Conservation (phyloP, 1,140 invertebrate genomes). For the Heliconius himera region DNA sequence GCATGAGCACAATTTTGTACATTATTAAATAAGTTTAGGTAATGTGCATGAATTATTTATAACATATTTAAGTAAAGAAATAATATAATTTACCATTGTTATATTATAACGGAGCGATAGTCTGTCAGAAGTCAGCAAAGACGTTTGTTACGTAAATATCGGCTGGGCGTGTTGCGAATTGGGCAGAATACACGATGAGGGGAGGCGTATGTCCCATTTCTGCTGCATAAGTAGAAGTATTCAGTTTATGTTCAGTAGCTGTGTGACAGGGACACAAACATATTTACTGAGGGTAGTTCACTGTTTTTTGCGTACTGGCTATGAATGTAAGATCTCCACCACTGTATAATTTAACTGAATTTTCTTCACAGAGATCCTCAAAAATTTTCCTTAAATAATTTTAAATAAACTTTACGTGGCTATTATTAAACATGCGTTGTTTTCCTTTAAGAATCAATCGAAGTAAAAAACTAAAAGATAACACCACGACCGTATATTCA, state of each 20-base stretch:
- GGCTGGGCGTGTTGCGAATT: slow-evolving; percentile 77
- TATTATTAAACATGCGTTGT: background rate
- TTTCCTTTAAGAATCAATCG: background rate
- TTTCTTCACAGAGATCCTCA: background rate
- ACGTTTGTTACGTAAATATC: slow-evolving; percentile 78
- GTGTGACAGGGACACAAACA: slow-evolving; percentile 38
- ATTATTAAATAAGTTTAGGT: background rate
- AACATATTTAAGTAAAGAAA: slow-evolving; percentile 28
- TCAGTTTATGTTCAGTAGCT: slow-evolving; percentile 52
- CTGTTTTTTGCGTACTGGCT: slow-evolving; percentile 29
- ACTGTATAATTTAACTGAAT: background rate
- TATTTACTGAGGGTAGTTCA: slow-evolving; percentile 36
- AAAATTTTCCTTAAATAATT: too few species aligned
- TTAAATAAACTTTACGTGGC: background rate
- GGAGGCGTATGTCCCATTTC: slow-evolving; percentile 66
- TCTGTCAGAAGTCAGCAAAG: slow-evolving; percentile 70
- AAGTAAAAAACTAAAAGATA: slow-evolving; percentile 29
- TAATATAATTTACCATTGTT: slow-evolving; percentile 23
- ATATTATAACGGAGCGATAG: slow-evolving; percentile 21
- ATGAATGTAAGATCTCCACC: slow-evolving; percentile 9
- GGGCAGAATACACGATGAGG: slow-evolving; percentile 78
- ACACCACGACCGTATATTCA: slow-evolving; percentile 73
- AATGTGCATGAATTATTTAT: slow-evolving; percentile 6
- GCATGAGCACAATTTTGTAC: background rate
- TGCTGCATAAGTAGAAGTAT: slow-evolving; percentile 69